Percentiles rank a stretch among this genome's conserved stretches.
These are phyloP conservation scores for Perca flavescens DNA, from an alignment of 2,113 vertebrate genomes.

Conservation along the genomic window DNA sequence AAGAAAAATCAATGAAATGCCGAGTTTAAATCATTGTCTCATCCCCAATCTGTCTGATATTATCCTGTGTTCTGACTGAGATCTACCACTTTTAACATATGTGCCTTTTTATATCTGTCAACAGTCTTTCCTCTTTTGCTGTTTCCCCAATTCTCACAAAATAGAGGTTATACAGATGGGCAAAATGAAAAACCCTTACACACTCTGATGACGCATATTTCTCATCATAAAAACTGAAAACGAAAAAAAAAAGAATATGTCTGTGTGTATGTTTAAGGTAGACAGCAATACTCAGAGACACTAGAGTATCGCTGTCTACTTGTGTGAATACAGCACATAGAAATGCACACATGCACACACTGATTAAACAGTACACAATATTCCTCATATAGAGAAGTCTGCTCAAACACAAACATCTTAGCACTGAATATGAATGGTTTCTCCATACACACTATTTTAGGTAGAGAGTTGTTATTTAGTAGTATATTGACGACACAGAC, in stretches of 20 bases:
- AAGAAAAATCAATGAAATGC: background rate
- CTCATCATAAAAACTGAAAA: background rate
- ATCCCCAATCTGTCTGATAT: background rate
- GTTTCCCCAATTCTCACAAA: background rate
- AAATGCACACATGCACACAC: background rate
- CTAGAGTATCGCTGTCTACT: background rate
- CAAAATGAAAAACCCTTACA: background rate
- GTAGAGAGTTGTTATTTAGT: background rate
- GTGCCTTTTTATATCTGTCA: background rate
- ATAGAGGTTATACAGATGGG: background rate
- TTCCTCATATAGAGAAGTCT: constrained; percentile 4
- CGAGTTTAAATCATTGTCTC: background rate
- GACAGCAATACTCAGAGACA: background rate
- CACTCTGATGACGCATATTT: background rate
- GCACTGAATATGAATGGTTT: background rate
- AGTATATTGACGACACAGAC: background rate
- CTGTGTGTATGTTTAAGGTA: background rate
- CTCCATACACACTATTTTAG: background rate
- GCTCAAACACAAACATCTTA: constrained; percentile 30
- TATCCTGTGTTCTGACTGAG: background rate
- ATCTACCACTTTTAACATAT: background rate
- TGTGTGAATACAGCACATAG: background rate
- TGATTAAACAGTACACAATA: constrained; percentile 20
- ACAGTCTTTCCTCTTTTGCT: background rate
- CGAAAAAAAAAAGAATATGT: background rate